Base-by-base conservation (phyloP, 2,113 vertebrate species). In the Ammodytes dubius region DNA sequence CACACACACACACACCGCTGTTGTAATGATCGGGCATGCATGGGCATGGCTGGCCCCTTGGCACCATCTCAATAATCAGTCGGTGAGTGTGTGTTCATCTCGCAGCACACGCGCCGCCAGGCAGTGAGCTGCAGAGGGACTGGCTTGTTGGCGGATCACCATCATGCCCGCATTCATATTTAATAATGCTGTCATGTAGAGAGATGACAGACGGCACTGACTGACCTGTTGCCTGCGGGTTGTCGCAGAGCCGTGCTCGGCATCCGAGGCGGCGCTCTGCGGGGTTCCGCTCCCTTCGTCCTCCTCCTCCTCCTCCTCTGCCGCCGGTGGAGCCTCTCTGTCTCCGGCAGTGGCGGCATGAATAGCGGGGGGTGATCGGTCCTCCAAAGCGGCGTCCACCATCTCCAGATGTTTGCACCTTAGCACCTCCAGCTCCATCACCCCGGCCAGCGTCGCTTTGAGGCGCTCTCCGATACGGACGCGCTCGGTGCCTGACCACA, bases 201-300 rank as follows among this genome's bases (percentile, higher is more conserved):
- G 75, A 86, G 58, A 59, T 74, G 78, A 85, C 81, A 80, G 64
- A 81, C 64, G 63, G 27, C 63, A 59, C 87, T 76, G 60, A 93
- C 95, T 95, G 93, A 96, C 95, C 95, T 96, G 95, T 95, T 96
- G 95, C 93, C 93, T 82, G 86, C 83, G 92, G 94, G 92, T 89
- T 91, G 92, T 87, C 71, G 94, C 89, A 87, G 91, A 89, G 78
- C 88, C 90, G 50, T 56, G 85, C 70, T 90, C 93, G 37, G 81
- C 17, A 11, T 90, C 79, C 57, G 84, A 82, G 74, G 85, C 74
- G 59, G 49, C 70, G 72, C 83, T 87, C 74, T 90, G 82, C 82
- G 79, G 57, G 87, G 70, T 14, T 69, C 59, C 63, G 71, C 70
- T 74, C 50, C 40, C 90, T n/a, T 79, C 86, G 65, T 78, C 73